These are phyloP conservation scores for Streptopelia turtur DNA, from an alignment of 2,797 vertebrate genomes.

Conservation along the genomic window DNA sequence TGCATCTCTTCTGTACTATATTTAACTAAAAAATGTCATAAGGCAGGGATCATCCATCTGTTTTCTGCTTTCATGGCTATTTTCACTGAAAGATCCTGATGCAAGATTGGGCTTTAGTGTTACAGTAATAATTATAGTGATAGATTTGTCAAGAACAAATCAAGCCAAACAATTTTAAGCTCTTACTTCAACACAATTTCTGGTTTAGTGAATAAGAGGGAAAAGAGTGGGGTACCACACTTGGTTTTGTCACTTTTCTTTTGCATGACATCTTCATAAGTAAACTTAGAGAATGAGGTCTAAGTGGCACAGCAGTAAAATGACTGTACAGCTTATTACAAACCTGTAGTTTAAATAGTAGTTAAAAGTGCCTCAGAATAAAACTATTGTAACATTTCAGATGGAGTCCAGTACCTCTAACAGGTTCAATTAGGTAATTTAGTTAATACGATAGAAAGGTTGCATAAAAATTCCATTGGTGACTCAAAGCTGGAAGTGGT, in stretches of 20 bases:
- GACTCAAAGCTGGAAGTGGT: not conserved
- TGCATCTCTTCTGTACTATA: not conserved
- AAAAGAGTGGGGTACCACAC: not conserved
- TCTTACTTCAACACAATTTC: not conserved
- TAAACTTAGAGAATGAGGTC: not conserved
- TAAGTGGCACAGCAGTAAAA: not conserved
- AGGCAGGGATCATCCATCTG: not conserved
- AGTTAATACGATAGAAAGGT: not conserved
- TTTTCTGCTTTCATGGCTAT: not conserved
- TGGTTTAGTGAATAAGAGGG: not conserved
- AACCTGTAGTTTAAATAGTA: not conserved
- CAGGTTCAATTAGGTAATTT: not conserved
- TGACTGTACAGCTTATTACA: not conserved
- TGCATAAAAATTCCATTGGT: not conserved
- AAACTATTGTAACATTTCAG: not conserved
- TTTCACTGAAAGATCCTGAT: not conserved
- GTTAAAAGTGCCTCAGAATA: not conserved
- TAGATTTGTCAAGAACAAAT: not conserved
- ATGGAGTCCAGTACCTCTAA: not conserved
- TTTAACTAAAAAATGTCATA: not conserved
- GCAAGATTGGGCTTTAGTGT: not conserved
- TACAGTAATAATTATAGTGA: not conserved
- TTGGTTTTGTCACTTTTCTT: fast-evolving
- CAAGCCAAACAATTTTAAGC: not conserved
- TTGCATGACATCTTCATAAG: not conserved